phyloP scores from a whole-genome alignment of 30 jellyfish, hydroid and myxozoan genomes.

The Hydractinia echinata region DNA sequence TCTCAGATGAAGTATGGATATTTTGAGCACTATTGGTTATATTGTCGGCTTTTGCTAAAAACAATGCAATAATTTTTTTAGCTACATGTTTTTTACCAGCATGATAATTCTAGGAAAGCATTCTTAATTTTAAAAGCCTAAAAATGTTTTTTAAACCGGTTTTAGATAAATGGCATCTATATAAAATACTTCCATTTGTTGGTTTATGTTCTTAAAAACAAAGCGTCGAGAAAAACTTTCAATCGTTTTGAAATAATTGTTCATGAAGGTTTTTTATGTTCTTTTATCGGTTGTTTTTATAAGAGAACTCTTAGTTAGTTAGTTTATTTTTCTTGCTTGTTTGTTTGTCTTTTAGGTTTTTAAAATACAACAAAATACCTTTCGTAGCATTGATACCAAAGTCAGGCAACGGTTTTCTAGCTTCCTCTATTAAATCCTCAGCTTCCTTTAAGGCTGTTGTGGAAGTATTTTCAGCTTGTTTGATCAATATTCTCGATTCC shows the following conservation, averaged over 20 bases:
- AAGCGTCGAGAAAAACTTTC: too few relatives aligned
- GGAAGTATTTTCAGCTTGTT: slow-evolving; percentile 42
- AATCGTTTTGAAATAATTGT: too few relatives aligned
- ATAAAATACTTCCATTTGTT: too few relatives aligned
- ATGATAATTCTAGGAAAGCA: background rate
- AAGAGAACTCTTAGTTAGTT: too few relatives aligned
- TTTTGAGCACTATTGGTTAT: slow-evolving; percentile 48
- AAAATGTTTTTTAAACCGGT: too few relatives aligned
- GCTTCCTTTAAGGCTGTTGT: slow-evolving; percentile 55
- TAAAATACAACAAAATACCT: slow-evolving; percentile 40
- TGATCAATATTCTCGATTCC: slow-evolving; percentile 35
- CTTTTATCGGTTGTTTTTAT: too few relatives aligned
- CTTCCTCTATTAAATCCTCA: slow-evolving; percentile 48
- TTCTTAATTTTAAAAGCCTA: too few relatives aligned
- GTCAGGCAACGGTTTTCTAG: slow-evolving; percentile 69
- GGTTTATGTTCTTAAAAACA: too few relatives aligned
- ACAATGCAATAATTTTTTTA: background rate
- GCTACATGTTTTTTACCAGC: too few relatives aligned
- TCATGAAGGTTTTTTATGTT: too few relatives aligned
- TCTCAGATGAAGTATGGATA: slow-evolving; percentile 28
- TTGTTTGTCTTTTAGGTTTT: background rate
- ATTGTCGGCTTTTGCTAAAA: slow-evolving; percentile 54
- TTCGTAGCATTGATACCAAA: slow-evolving; percentile 42
- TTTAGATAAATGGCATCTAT: too few relatives aligned
- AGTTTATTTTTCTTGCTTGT: background rate